phyloP scores from a whole-genome alignment of 2,113 vertebrate species.

The Tachysurus fulvidraco region DNA sequence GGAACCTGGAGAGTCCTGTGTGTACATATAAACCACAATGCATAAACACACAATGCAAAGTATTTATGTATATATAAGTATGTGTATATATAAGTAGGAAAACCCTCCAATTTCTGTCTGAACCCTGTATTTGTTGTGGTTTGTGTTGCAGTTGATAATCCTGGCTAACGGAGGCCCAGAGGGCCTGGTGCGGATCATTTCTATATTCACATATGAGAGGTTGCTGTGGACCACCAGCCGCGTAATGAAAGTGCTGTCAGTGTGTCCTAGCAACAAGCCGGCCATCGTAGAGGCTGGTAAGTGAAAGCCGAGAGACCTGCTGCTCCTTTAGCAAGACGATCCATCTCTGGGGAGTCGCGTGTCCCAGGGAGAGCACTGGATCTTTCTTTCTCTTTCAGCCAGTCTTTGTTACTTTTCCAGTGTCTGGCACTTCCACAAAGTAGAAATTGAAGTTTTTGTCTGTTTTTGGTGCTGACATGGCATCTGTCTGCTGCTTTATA shows the following conservation, averaged over 20 bases:
- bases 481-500: too few species aligned
- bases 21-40: too few species aligned
- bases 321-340: slow-evolving; percentile 26
- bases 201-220: slow-evolving; percentile 91
- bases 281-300: slow-evolving; percentile 95
- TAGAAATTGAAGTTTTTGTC: slow-evolving; percentile 11
- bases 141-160: slow-evolving; percentile 84
- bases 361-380: not conserved
- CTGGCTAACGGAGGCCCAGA: slow-evolving; percentile 90
- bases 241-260: slow-evolving; percentile 94
- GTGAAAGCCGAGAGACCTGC: slow-evolving; percentile 55
- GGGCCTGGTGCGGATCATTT: slow-evolving; percentile 94
- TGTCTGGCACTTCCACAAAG: not conserved
- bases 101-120: not conserved
- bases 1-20: too few species aligned
- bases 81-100: not conserved
- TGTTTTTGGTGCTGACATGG: not conserved
- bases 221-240: slow-evolving; percentile 97
- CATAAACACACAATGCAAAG: too few species aligned
- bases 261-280: slow-evolving; percentile 96
- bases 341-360: slow-evolving; percentile 16
- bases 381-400: slow-evolving; percentile 35
- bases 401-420: not conserved
- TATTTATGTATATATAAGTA: not conserved
- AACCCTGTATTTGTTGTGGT: not conserved